These are phyloP conservation scores for Lacanobia wlatinum DNA, from an alignment of 2,888 invertebrate species.

Conservation along the genomic window DNA sequence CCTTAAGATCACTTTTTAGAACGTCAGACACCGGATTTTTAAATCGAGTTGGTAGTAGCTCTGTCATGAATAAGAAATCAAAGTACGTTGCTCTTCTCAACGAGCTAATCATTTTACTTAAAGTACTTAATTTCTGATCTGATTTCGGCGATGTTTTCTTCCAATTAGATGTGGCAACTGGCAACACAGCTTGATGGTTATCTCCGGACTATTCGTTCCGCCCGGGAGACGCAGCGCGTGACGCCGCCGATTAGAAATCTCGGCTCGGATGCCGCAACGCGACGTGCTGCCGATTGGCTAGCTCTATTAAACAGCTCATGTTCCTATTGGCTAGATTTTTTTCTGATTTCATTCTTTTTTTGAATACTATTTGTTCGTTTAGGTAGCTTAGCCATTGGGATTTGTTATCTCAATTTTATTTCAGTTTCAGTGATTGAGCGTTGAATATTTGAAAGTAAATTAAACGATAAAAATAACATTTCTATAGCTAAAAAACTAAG, in stretches of 20 bases:
- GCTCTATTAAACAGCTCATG: slow-evolving; percentile 72
- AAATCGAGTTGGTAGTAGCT: not conserved
- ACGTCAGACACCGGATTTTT: not conserved
- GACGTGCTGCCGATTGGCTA: slow-evolving; percentile 72
- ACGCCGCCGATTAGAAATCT: slow-evolving; percentile 85
- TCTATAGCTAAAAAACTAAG: not conserved
- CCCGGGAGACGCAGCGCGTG: slow-evolving; percentile 81
- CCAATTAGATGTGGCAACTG: slow-evolving; percentile 69
- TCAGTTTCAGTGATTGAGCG: not conserved
- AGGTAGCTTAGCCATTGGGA: slow-evolving; percentile 12
- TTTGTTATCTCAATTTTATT: slow-evolving; percentile 9
- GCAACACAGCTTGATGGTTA: slow-evolving; percentile 78
- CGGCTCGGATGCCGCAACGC: slow-evolving; percentile 77
- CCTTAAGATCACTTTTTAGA: not conserved
- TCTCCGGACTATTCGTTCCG: slow-evolving; percentile 79
- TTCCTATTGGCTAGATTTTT: slow-evolving; percentile 65
- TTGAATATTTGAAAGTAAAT: not conserved
- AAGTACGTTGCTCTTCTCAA: not conserved
- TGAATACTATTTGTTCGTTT: slow-evolving; percentile 15
- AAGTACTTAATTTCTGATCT: slow-evolving; percentile 48
- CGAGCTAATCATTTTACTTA: slow-evolving; percentile 12
- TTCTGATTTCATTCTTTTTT: slow-evolving; percentile 48
- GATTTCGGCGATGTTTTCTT: slow-evolving; percentile 69
- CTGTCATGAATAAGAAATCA: not conserved
- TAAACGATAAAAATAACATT: not conserved